These are phyloP conservation scores for Teleopsis dalmanni DNA, from an alignment of 1,140 invertebrate species.

Conservation along the genomic window DNA sequence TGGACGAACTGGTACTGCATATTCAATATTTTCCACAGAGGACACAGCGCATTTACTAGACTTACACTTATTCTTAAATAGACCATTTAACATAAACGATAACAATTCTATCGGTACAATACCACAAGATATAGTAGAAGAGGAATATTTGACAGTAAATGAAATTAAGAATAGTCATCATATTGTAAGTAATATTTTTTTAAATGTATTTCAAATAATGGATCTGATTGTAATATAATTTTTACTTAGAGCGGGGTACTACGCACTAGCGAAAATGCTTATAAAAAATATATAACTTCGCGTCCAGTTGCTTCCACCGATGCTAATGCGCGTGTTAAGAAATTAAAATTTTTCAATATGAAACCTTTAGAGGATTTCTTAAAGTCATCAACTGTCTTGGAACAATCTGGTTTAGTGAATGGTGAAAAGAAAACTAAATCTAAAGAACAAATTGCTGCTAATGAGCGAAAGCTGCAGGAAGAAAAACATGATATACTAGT, in stretches of 20 bases:
- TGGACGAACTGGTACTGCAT: slow-evolving; percentile 81
- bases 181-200: slow-evolving; percentile 53
- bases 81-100: slow-evolving; percentile 57
- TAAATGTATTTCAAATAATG: not conserved
- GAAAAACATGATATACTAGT: slow-evolving; percentile 54
- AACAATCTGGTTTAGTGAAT: slow-evolving; percentile 24
- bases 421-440: slow-evolving; percentile 17
- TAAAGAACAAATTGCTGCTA: slow-evolving; percentile 20
- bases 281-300: slow-evolving; percentile 81
- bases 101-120: slow-evolving; percentile 55
- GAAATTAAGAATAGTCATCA: slow-evolving; percentile 68
- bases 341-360: slow-evolving; percentile 39
- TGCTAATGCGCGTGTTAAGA: slow-evolving; percentile 74
- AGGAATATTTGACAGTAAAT: slow-evolving; percentile 71
- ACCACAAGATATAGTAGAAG: slow-evolving; percentile 75
- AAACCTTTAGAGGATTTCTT: slow-evolving; percentile 41
- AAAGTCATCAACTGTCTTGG: slow-evolving; percentile 18
- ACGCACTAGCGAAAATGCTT: slow-evolving; percentile 78
- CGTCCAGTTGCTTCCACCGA: slow-evolving; percentile 80
- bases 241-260: slow-evolving; percentile 57
- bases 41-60: slow-evolving; percentile 90
- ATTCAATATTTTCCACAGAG: slow-evolving; percentile 79
- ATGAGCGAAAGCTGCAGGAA: slow-evolving; percentile 38
- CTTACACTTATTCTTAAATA: slow-evolving; percentile 87
- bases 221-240: not conserved